Conservation (phyloP, 2,888 invertebrate genomes). For the Sphaerophoria rueppellii region DNA sequence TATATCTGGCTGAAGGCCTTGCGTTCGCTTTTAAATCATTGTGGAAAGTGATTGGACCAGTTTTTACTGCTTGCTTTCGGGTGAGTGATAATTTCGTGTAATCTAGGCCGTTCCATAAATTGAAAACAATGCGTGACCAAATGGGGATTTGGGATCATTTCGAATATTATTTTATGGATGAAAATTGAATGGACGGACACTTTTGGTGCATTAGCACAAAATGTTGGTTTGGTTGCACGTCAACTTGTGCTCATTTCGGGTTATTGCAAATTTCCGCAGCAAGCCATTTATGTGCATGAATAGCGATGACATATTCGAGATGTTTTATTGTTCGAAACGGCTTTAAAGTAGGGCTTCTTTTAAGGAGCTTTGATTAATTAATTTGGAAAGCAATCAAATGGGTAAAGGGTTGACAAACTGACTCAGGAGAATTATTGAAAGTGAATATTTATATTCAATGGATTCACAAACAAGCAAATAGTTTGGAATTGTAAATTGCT, state of each 20-base stretch:
- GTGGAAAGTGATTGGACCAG: slow-evolving; percentile 71
- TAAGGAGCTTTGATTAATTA: background rate
- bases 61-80: slow-evolving; percentile 61
- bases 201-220: background rate
- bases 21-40: slow-evolving; percentile 13
- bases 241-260: background rate
- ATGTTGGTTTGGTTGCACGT: background rate
- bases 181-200: slow-evolving; percentile 4
- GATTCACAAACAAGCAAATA: too few species aligned
- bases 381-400: background rate
- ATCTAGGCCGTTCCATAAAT: slow-evolving; percentile 62
- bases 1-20: slow-evolving; percentile 22
- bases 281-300: slow-evolving; percentile 24
- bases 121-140: slow-evolving; percentile 71
- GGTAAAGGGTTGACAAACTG: too few species aligned
- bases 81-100: slow-evolving; percentile 71
- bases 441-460: too few species aligned
- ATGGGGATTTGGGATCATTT: slow-evolving; percentile 51
- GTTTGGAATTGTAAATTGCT: too few species aligned
- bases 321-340: slow-evolving; percentile 6
- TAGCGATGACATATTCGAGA: slow-evolving; percentile 11
- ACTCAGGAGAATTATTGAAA: too few species aligned
- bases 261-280: background rate
- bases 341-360: background rate
- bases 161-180: slow-evolving; percentile 37